phyloP scores from a whole-genome alignment of 2,888 invertebrate genomes.

The Deilephila elpenor region DNA sequence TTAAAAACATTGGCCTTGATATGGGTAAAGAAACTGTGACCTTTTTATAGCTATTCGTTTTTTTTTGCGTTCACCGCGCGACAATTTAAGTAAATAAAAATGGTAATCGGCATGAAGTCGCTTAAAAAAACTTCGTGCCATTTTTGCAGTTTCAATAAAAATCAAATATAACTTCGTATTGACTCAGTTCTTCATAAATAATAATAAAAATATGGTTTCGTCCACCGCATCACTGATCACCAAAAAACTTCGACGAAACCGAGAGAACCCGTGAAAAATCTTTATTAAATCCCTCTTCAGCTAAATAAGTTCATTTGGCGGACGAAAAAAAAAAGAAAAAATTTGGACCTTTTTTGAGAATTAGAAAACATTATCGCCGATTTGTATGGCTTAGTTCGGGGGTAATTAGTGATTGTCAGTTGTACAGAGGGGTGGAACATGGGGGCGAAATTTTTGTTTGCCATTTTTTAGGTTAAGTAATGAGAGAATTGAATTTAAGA shows the following conservation, averaged over 20 bases:
- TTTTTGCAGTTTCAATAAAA: too few species aligned
- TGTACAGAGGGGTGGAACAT: conserved; percentile 51
- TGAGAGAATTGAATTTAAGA: conserved; percentile 60
- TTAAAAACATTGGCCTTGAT: too few species aligned
- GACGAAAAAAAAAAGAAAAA: conserved; percentile 57
- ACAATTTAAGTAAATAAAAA: too few species aligned
- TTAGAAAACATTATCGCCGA: conserved; percentile 83
- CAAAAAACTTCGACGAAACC: conserved; percentile 74
- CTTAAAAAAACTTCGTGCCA: too few species aligned
- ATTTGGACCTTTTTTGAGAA: conserved; percentile 70
- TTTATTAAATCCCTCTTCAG: conserved; percentile 81
- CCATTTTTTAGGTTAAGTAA: conserved; percentile 63
- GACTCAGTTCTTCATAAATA: too few species aligned
- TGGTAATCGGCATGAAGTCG: too few species aligned
- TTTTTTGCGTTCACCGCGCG: too few species aligned
- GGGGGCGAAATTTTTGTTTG: conserved; percentile 70
- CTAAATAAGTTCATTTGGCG: conserved; percentile 83
- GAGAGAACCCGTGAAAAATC: conserved; percentile 79
- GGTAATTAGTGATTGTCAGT: conserved; percentile 80
- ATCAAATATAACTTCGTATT: too few species aligned
- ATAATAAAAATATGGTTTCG: not conserved
- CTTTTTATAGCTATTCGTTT: too few species aligned
- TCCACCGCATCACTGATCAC: conserved; percentile 36
- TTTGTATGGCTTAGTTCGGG: conserved; percentile 79
- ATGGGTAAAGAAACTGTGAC: too few species aligned